Evolutionary conservation across 2,888 invertebrate genomes (phyloP).

Genomic region (Noctua comes): DNA sequence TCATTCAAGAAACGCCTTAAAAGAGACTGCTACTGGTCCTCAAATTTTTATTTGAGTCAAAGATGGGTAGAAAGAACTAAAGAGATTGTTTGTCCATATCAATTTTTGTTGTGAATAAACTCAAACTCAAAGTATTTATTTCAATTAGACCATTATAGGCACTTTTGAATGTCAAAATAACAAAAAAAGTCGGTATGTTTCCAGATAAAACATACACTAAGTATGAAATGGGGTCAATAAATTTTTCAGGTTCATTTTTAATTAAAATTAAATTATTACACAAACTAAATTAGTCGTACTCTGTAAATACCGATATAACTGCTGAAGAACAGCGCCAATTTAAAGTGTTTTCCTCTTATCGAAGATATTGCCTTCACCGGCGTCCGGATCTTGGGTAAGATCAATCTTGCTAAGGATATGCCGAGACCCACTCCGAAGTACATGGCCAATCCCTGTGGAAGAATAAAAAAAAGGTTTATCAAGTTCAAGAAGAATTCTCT

Average conservation of each 20-base stretch:
- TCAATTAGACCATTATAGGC: no score
- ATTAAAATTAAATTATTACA: slow-evolving; percentile 23
- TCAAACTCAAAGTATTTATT: no score
- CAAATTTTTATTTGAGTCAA: background rate
- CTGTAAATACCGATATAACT: slow-evolving; percentile 90
- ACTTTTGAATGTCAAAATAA: no score
- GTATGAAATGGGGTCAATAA: background rate
- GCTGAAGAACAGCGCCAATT: slow-evolving; percentile 86
- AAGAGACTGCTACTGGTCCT: background rate
- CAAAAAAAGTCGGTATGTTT: background rate
- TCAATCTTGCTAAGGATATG: slow-evolving; percentile 78
- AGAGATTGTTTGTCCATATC: background rate
- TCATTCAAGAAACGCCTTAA: no score
- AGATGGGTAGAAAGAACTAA: background rate
- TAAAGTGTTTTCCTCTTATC: slow-evolving; percentile 81
- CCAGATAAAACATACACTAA: no score
- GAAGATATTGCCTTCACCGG: slow-evolving; percentile 82
- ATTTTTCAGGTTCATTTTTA: background rate
- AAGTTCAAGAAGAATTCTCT: background rate
- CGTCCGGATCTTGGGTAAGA: slow-evolving; percentile 79
- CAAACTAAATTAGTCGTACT: slow-evolving; percentile 81
- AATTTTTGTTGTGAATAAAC: background rate
- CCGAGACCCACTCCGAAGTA: slow-evolving; percentile 85
- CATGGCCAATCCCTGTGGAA: slow-evolving; percentile 78
- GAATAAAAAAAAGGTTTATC: background rate